Evolutionary conservation across 2,113 vertebrate species (phyloP), one percentile per base, ranked within the genome.

Genomic region (Psilopogon haemacephalus): DNA sequence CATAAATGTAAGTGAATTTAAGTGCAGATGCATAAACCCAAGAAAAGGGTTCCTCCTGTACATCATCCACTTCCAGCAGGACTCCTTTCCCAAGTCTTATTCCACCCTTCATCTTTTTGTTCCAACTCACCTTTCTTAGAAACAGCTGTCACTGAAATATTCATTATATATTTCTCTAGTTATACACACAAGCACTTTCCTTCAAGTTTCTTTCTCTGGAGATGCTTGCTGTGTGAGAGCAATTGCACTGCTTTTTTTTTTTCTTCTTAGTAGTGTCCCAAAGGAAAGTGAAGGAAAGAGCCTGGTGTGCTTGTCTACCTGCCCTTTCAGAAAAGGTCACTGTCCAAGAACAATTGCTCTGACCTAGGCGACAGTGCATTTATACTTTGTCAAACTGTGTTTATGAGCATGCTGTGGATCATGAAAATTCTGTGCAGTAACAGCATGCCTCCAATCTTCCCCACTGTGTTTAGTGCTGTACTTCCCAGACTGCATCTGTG

Each of bases 191-290:
- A n/a, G n/a, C 17, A 2, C 20, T 80, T 59, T 16, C 64, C 28
- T 88, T 69, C 37, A 50, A 21, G 37, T 54, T 79, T 50, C 48
- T 50, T 65, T 42, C 27, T 69, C 23, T 35, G 77, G 18, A 46
- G 35, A 24, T 15, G 8, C 15, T 1, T 32, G 9, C 20, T 5
- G 1, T 1, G 0, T 42, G 23, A 84, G 24, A 87, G 32, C 15
- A 13, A 19, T 14, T 2, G 3, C 11, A 3, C 62, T 13, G 3
- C 24, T 44, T 76, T 42, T 65, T 44, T 76, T 42, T 65, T 71
- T 74, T 62, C 27, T 35, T 1, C 35, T 73, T 32, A 72, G 9
- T 0, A 0, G 13, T 19, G 19, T 64, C 56, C 15, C 2, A 1
- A 15, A 37, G 24, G 28, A 42, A 9, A 8, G 35, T 30, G 64